A percentile compares a stretch with the other conserved stretches of the same genome.
These are phyloP conservation scores for Apogon hyalosoma DNA, from an alignment of 2,797 vertebrate species.

Conservation along the genomic window DNA sequence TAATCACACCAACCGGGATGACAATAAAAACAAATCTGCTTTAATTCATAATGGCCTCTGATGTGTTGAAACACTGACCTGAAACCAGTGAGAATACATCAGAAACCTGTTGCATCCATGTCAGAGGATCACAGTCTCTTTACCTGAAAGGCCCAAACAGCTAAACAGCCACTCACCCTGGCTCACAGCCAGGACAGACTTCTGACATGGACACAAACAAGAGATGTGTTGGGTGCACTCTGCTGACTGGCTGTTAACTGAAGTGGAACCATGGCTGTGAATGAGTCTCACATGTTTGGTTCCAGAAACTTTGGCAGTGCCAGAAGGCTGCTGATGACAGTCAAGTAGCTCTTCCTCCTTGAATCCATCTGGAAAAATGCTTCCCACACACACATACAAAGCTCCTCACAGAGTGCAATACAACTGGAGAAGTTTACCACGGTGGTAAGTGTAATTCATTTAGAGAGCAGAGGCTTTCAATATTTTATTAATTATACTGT, in stretches of 20 bases:
- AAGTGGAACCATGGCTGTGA: conserved; percentile 50
- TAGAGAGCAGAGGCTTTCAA: conserved; percentile 58
- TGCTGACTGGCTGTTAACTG: conserved; percentile 55
- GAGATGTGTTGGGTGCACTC: conserved; percentile 28
- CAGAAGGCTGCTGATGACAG: conserved; percentile 53
- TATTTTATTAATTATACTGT: conserved; percentile 75
- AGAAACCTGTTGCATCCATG: conserved; percentile 5
- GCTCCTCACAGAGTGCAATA: conserved; percentile 21
- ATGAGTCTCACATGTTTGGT: conserved; percentile 51
- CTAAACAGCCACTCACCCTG: conserved; percentile 18
- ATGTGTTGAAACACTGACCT: not conserved
- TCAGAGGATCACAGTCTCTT: conserved; percentile 9
- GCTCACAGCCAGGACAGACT: not conserved
- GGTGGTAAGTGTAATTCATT: conserved; percentile 53
- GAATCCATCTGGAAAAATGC: conserved; percentile 48
- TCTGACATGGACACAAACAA: conserved; percentile 45
- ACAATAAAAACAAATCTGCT: too few relatives aligned
- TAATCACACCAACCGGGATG: too few relatives aligned
- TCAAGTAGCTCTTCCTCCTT: conserved; percentile 40
- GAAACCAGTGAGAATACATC: not conserved
- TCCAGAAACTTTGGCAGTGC: conserved; percentile 49
- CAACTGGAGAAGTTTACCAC: conserved; percentile 29
- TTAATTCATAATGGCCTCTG: too few relatives aligned
- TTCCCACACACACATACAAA: conserved; percentile 23
- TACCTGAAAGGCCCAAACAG: conserved; percentile 10